phyloP scores from a whole-genome alignment of 35 echinoderm and acorn worm species.

The Ophioderma brevispina region DNA sequence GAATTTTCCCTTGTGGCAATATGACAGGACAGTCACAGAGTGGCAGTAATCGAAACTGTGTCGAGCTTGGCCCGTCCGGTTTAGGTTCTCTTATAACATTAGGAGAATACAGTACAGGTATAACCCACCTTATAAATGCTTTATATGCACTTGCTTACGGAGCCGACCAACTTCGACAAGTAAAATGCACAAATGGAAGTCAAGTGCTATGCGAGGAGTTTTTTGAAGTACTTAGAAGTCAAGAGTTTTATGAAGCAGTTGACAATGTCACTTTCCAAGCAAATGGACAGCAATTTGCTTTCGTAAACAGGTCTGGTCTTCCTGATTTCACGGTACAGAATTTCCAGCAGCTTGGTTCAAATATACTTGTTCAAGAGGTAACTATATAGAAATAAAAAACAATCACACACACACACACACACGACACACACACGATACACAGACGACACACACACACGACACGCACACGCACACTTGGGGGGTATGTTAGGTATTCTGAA shows the following conservation, averaged over 20 bases:
- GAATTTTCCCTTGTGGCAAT: background rate
- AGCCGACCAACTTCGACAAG: background rate
- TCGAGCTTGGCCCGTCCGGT: background rate
- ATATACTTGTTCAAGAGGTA: too few relatives aligned
- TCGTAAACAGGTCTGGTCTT: background rate
- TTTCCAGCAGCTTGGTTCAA: background rate
- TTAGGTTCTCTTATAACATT: background rate
- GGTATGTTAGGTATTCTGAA: too few relatives aligned
- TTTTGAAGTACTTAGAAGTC: background rate
- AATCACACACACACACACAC: too few relatives aligned
- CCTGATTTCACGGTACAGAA: constrained; percentile 10
- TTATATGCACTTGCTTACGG: constrained; percentile 23
- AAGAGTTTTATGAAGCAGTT: background rate
- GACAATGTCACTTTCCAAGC: constrained; percentile 2
- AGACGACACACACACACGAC: too few relatives aligned
- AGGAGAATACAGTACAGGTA: background rate
- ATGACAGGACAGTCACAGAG: background rate
- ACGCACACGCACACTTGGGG: too few relatives aligned
- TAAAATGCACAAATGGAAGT: background rate
- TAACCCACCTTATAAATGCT: background rate
- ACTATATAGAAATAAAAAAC: too few relatives aligned
- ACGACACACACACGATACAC: too few relatives aligned
- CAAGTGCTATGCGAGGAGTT: constrained; percentile 10
- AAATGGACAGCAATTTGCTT: background rate
- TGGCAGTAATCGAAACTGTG: background rate